Percentiles rank a stretch among this genome's conserved stretches.
Evolutionary conservation across 2,113 vertebrate species (phyloP).

Genomic region (Onychostruthus taczanowskii): DNA sequence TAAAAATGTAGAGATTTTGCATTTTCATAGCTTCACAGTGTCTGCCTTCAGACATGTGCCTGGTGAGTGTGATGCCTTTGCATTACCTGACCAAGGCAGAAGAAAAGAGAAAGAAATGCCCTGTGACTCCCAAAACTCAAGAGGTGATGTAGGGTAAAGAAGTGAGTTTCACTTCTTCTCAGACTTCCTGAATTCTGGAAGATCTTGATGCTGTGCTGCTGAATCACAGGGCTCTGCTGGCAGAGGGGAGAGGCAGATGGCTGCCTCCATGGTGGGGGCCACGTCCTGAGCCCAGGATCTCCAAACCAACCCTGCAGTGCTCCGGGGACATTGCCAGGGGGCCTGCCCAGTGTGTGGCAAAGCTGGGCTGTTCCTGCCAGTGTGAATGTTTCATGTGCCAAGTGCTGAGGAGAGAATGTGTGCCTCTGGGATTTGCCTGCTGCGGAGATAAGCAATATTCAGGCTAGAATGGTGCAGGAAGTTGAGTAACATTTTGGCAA

Average conservation of each 20-base stretch:
- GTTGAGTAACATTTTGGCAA: neutral
- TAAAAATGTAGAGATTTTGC: neutral
- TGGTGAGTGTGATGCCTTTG: neutral
- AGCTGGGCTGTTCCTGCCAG: neutral
- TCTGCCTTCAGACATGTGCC: neutral
- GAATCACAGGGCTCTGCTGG: neutral
- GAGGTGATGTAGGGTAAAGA: neutral
- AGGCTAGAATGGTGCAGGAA: neutral
- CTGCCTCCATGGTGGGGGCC: neutral
- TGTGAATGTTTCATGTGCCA: neutral
- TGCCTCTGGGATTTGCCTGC: neutral
- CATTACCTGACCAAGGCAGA: neutral
- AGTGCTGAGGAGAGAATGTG: neutral
- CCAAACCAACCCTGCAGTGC: neutral
- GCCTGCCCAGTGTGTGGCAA: neutral
- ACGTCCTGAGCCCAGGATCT: neutral
- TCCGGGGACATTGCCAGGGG: neutral
- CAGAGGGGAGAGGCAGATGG: neutral
- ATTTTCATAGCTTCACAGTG: neutral
- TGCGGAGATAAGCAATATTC: neutral
- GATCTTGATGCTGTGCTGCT: neutral
- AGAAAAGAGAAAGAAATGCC: neutral
- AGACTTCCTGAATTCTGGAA: neutral
- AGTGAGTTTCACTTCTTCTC: neutral
- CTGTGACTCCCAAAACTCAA: neutral